Percentiles rank a stretch among this genome's conserved stretches.
Conservation (phyloP, 2,797 vertebrate species). For the Balearica regulorum region DNA sequence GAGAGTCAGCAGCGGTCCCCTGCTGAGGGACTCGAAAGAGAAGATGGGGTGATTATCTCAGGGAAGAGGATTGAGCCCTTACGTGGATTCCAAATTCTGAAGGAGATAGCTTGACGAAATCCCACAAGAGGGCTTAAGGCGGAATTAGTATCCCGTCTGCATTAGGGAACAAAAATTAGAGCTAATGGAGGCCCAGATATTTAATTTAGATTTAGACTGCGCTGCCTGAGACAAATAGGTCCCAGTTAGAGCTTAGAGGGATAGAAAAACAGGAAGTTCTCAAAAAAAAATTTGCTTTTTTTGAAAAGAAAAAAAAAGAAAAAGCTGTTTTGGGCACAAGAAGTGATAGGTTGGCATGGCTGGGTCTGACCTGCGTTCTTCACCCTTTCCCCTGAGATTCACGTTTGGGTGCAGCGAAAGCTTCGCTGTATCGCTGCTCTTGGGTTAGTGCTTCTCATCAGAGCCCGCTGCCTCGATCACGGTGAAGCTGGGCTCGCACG, state of each 20-base stretch:
- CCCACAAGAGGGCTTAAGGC: background rate
- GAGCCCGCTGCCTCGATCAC: background rate
- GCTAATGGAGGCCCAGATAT: background rate
- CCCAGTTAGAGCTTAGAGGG: background rate
- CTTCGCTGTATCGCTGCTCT: background rate
- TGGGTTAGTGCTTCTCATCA: background rate
- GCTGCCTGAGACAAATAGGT: background rate
- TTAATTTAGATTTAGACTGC: background rate
- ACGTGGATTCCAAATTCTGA: background rate
- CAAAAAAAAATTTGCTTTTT: background rate
- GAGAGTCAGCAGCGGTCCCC: background rate
- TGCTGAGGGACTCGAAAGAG: background rate
- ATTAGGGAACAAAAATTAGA: background rate
- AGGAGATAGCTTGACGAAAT: background rate
- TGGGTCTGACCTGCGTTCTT: background rate
- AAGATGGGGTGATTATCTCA: background rate
- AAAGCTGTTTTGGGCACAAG: background rate
- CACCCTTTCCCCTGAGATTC: background rate
- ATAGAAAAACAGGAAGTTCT: background rate
- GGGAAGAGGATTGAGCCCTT: background rate
- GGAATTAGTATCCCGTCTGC: background rate
- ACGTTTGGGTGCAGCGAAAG: background rate
- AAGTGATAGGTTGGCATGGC: background rate
- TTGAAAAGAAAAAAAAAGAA: background rate
- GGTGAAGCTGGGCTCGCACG: rapidly evolving